These are phyloP conservation scores for Dicycla oo DNA, from an alignment of 2,888 invertebrate genomes.

Conservation along the genomic window DNA sequence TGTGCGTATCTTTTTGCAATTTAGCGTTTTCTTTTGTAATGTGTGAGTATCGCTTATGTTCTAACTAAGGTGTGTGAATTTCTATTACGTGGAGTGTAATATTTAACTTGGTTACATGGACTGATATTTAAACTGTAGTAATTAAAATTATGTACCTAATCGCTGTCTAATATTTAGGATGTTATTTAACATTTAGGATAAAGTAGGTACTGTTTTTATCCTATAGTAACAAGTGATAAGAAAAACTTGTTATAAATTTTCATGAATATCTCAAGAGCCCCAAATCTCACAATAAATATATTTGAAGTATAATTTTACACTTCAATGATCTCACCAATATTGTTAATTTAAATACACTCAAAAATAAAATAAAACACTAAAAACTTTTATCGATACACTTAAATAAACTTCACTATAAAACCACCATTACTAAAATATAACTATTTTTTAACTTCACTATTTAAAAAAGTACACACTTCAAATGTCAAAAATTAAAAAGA, in stretches of 20 bases:
- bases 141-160: neutral
- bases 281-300: slow-evolving; percentile 28
- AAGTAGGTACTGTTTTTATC: neutral
- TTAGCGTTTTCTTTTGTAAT: slow-evolving; percentile 54
- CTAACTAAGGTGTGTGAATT: slow-evolving; percentile 54
- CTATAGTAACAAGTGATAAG: neutral
- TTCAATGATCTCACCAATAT: slow-evolving; percentile 46
- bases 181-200: neutral
- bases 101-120: slow-evolving; percentile 37
- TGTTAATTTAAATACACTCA: neutral
- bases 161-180: no score
- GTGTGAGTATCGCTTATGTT: slow-evolving; percentile 63
- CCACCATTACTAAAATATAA: slow-evolving; percentile 27
- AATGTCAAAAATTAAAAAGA: slow-evolving; percentile 22
- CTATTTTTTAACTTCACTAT: slow-evolving; percentile 5
- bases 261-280: slow-evolving; percentile 35
- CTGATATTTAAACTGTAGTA: slow-evolving; percentile 10
- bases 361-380: slow-evolving; percentile 2
- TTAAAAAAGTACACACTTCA: slow-evolving; percentile 3
- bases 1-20: slow-evolving; percentile 41
- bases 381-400: slow-evolving; percentile 19
- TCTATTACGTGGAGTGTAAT: slow-evolving; percentile 31
- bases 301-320: slow-evolving; percentile 11
- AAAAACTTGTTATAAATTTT: neutral
- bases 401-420: slow-evolving; percentile 37